Evolutionary conservation across 2,797 vertebrate genomes (phyloP), one percentile per base, ranked within the genome.

Genomic region (Coendou prehensilis): DNA sequence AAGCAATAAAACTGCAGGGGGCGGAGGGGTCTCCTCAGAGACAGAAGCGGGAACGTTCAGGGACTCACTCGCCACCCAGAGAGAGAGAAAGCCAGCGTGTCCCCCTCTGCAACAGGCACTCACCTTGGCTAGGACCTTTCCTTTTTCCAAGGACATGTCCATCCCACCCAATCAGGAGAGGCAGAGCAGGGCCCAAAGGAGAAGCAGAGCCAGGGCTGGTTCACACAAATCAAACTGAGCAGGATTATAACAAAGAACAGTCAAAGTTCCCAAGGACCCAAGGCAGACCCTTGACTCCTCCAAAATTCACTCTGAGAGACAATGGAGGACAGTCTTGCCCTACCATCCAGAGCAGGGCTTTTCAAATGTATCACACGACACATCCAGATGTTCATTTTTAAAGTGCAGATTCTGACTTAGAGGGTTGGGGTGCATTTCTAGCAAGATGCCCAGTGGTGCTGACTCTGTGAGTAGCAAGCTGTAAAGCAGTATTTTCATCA

Each of bases 1-100:
- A 96, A 93, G 97, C 93, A 97, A 93, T 97, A 97, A 96, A 97
- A 92, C 30, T 69, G 81, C 56, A 87, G 81, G 69, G 54, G 45
- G 82, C 5, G 0, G 78, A 93, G 76, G 82, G 92, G 76, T 94
- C 76, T 91, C 52, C 79, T 91, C 69, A 0, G 80, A 91, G 91
- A 50, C 64, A 69, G 73, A 73, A 76, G 41, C 0, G 0, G 79
- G 5, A 64, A 61, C 50, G 33, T 30, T 56, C 64, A 54, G 45
- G 14, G 4, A 47, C 71, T 41, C 18, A 37, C 41, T 84, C 33
- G 41, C 56, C 28, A 45, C 20, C 14, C 47, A 82, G 84, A 41
- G 30, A 89, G 33, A 88, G 45, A 76, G 41, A 61, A 33, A 67
- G 28, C 20, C 54, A 80, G 28, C 14, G 33, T 67, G 54, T 17